phyloP scores from a whole-genome alignment of 2,888 invertebrate species.

The Gymnosoma rotundatum region DNA sequence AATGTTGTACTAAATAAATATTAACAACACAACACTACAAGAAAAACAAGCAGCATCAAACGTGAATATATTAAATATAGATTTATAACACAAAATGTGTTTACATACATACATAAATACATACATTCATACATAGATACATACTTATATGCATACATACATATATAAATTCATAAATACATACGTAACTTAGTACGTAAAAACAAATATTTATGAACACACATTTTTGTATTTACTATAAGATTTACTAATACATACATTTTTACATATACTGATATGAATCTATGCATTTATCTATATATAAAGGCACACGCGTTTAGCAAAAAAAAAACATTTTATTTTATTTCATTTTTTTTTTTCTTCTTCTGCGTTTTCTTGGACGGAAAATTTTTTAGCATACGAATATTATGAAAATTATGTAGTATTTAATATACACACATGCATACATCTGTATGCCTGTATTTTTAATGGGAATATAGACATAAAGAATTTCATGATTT shows the following conservation, averaged over 20 bases:
- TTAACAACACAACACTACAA: constrained; percentile 1
- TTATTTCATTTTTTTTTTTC: constrained; percentile 33
- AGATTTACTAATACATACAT: constrained; percentile 29
- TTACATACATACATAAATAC: background rate
- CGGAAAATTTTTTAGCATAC: constrained; percentile 29
- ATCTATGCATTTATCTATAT: constrained; percentile 15
- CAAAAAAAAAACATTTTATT: constrained; percentile 21
- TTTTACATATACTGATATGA: background rate
- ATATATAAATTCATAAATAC: background rate
- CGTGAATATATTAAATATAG: constrained; percentile 30
- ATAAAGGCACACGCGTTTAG: constrained; percentile 54
- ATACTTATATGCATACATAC: background rate
- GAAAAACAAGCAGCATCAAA: constrained; percentile 17
- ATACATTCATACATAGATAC: background rate
- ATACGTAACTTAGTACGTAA: constrained; percentile 8
- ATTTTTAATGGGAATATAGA: constrained; percentile 25
- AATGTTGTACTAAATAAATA: background rate
- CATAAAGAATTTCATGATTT: constrained; percentile 45
- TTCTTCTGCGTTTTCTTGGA: constrained; percentile 30
- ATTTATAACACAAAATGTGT: constrained; percentile 29
- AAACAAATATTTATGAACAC: constrained; percentile 22
- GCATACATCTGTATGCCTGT: background rate
- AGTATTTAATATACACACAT: background rate
- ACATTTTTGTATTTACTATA: constrained; percentile 13
- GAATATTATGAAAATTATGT: background rate